Evolutionary conservation across 1,140 invertebrate genomes (phyloP), one percentile per base, ranked within the genome.

Genomic region (Drosophila pseudoobscura): DNA sequence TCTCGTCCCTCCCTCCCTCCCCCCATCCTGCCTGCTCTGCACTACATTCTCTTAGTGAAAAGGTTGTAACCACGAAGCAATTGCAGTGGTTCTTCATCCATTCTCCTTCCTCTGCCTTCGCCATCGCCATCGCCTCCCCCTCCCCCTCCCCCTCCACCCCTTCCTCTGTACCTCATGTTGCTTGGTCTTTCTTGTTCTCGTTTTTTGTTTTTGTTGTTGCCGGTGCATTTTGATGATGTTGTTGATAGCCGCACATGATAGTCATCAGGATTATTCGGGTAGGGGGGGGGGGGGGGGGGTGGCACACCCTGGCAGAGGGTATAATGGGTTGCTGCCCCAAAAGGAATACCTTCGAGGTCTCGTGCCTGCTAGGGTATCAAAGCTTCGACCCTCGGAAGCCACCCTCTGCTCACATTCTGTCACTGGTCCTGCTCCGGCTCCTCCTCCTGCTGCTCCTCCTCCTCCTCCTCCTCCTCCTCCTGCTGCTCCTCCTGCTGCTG

Each of bases 231-330:
- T 85, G 80, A 85, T 85, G 80, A 85, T 85, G 82, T 78, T 85
- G 83, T 87, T 87, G 83, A 88, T 84, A 80, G 80, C 80, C 80
- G 77, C 63, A 74, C 59, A 84, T 80, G 80, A 84, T 85, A 88
- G 78, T 78, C 74, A 87, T 85, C 82, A 60, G 64, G 63, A 56
- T 59, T 5, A 5, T 29, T 26, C 24, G 39, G 63, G 8, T 3
- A 8, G n/a, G 66, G 29, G 46, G 64, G 17, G 17, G 17, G 17
- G 17, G 17, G 17, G 17, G 17, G 0, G 17, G 17, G 17, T 17
- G 17, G 17, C 17, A 39, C 35, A 39, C 11, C 35, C 35, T 39
- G 11, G 35, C 35, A 11, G 35, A 11, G 35, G 35, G 11, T 11
- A 39, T 39, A 39, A 1, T 11, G 35, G 1, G 5, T 13, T 39